Conservation (phyloP, 1,140 invertebrate genomes). For the Eubasilissa regina region DNA sequence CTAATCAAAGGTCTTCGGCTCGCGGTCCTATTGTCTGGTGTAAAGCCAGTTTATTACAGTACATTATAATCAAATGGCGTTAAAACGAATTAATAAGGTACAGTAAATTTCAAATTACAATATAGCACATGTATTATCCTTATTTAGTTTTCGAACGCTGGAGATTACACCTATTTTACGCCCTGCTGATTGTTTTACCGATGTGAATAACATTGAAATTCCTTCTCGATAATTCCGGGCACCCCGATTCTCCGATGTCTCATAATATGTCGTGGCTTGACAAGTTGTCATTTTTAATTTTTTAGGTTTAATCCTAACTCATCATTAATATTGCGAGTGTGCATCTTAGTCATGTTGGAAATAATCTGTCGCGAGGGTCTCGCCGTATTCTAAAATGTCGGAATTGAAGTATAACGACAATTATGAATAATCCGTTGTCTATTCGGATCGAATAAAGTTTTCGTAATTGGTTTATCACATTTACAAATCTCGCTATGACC, state of each 20-base stretch:
- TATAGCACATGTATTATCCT: slow-evolving; percentile 49
- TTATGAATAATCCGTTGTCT: slow-evolving; percentile 31
- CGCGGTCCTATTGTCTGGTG: slow-evolving; percentile 77
- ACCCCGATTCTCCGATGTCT: slow-evolving; percentile 20
- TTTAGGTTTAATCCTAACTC: slow-evolving; percentile 8
- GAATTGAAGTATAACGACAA: slow-evolving; percentile 50
- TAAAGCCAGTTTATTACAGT: slow-evolving; percentile 74
- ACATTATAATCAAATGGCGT: slow-evolving; percentile 75
- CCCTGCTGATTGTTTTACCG: slow-evolving; percentile 72
- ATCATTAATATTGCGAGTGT: slow-evolving; percentile 14
- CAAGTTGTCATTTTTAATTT: slow-evolving; percentile 28
- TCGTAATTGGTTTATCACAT: slow-evolving; percentile 35
- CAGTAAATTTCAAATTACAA: slow-evolving; percentile 65
- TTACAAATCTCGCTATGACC: neutral
- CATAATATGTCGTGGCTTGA: slow-evolving; percentile 50
- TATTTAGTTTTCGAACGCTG: slow-evolving; percentile 54
- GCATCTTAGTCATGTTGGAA: slow-evolving; percentile 38
- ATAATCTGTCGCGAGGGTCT: slow-evolving; percentile 43
- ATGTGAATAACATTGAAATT: slow-evolving; percentile 71
- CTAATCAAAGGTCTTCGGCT: slow-evolving; percentile 78
- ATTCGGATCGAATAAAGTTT: slow-evolving; percentile 27
- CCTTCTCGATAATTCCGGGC: slow-evolving; percentile 71
- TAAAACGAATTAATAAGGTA: slow-evolving; percentile 61
- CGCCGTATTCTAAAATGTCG: slow-evolving; percentile 53
- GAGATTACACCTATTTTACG: slow-evolving; percentile 60